Conservation (phyloP, 2,888 invertebrate genomes). For the Autographa pulchrina region DNA sequence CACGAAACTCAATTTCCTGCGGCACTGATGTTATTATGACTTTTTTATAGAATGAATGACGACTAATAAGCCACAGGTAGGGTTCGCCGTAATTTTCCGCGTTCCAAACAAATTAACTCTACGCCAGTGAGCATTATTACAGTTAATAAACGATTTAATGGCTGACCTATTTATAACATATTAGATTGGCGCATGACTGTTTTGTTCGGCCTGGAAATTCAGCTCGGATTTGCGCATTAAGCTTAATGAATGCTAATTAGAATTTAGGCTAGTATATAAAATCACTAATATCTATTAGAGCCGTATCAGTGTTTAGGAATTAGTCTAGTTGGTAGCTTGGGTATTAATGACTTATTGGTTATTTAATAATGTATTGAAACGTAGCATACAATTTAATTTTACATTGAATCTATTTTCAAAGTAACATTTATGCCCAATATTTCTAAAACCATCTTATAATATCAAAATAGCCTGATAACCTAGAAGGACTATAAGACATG, state of each 20-base stretch:
- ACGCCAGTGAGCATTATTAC: conserved; percentile 73
- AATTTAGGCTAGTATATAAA: conserved; percentile 20
- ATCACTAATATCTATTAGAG: conserved; percentile 19
- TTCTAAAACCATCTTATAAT: no score
- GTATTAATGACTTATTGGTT: neutral
- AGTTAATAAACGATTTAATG: conserved; percentile 74
- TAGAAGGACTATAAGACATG: no score
- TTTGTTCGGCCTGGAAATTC: conserved; percentile 51
- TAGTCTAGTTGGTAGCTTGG: neutral
- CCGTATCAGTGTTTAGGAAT: conserved; percentile 10
- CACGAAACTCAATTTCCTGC: conserved; percentile 58
- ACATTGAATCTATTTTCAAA: no score
- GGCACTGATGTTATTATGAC: conserved; percentile 51
- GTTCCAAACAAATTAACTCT: conserved; percentile 73
- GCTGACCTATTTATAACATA: conserved; percentile 72
- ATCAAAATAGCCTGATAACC: no score
- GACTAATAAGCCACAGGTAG: conserved; percentile 63
- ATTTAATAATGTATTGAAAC: no score
- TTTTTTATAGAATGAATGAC: conserved; percentile 64
- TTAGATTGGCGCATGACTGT: conserved; percentile 69
- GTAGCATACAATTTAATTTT: no score
- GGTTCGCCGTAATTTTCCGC: conserved; percentile 68
- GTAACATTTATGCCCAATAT: no score
- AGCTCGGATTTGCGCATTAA: conserved; percentile 32
- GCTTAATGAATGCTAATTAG: conserved; percentile 33